Base-by-base conservation (phyloP, 1,140 invertebrate genomes). In the Drosophila guanche region DNA sequence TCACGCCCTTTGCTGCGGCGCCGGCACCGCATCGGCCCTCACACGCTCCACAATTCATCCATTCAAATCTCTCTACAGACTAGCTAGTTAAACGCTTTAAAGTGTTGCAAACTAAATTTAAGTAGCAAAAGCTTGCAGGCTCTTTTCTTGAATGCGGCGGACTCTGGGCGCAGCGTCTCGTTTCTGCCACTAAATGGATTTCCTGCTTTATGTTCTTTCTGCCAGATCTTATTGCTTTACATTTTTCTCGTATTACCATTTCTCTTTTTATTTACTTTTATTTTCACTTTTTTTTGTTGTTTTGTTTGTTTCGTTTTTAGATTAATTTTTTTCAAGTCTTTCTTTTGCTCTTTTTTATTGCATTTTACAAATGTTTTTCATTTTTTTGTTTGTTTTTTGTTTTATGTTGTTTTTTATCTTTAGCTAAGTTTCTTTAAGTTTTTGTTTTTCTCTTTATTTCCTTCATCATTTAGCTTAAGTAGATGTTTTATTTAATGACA, bases 281-380 rank as follows among this genome's bases (percentile, higher is more conserved):
- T 20, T 20, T 20, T 20, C 16, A 20, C 16, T 20, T 48, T 61
- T 57, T 62, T 68, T 72, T 62, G 58, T 54, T 76, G 40, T 57
- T 70, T 55, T 61, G 7, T 37, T 37, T 37, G 10, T 37, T 37
- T 37, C 43, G 23, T 41, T 89, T 79, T 76, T 76, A 42, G 71
- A 86, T 86, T 67, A 74, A 66, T 76, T 78, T 59, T 74, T 86
- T 90, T 86, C 70, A 90, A 90, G 89, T 90, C 89, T 90, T 90
- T 90, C 76, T 90, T 90, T 90, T 90, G 89, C 84, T 90, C 70
- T 85, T 90, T 90, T 90, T 90, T 90, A 90, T 90, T 90, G 81
- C 72, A 76, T 90, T 79, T 89, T 90, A 75, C 76, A 79, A 66
- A 60, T 76, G 62, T 78, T 78, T 75, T 75, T 75, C 72, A 75